Evolutionary conservation across 2,113 vertebrate genomes (phyloP).

Genomic region (Oreochromis niloticus): DNA sequence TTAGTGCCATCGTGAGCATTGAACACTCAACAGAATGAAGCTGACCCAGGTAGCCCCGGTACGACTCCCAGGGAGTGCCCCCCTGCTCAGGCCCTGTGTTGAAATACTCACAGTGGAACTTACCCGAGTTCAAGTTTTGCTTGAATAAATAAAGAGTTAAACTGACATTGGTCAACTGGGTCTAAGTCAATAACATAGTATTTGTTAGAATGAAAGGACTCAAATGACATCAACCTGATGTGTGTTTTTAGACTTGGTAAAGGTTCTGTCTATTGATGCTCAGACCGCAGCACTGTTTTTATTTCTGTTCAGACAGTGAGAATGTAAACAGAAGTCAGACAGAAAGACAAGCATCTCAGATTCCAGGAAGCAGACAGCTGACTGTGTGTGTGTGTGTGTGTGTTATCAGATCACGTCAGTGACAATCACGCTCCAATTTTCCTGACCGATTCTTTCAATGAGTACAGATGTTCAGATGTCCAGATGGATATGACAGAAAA

Average conservation of each 20-base stretch:
- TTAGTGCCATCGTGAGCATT: not conserved
- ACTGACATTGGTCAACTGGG: not conserved
- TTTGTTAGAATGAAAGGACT: not conserved
- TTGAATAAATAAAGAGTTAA: not conserved
- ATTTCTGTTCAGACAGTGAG: slow-evolving; percentile 21
- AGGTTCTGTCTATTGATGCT: not conserved
- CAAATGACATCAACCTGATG: not conserved
- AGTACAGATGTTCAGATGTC: slow-evolving; percentile 23
- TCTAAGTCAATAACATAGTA: not conserved
- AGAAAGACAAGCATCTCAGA: slow-evolving; percentile 21
- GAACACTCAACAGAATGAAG: not conserved
- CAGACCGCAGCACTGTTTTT: not conserved
- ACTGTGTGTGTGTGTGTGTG: not conserved
- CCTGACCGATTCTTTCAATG: slow-evolving; percentile 11
- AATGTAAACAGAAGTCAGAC: slow-evolving; percentile 34
- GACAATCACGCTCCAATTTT: slow-evolving; percentile 10
- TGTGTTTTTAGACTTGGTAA: not conserved
- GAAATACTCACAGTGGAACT: not conserved
- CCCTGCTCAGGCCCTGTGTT: not conserved
- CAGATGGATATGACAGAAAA: not conserved
- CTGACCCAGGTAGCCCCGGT: not conserved
- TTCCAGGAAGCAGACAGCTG: slow-evolving; percentile 35
- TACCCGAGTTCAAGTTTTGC: not conserved
- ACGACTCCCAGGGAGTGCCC: not conserved
- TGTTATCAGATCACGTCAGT: slow-evolving; percentile 21